Evolutionary conservation across 2,113 vertebrate species (phyloP).

Genomic region (Labeo catla): DNA sequence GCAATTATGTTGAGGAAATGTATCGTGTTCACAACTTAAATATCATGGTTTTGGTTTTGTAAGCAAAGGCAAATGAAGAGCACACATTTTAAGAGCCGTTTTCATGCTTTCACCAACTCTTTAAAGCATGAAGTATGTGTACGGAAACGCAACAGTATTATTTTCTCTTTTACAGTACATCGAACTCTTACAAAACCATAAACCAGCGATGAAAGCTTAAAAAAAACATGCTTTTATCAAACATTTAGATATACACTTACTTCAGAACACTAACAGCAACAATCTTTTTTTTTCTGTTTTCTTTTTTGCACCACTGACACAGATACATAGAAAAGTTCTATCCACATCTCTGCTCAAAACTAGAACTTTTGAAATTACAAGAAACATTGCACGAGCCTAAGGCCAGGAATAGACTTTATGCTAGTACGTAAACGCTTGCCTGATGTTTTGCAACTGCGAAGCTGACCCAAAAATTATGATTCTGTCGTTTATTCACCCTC

Average conservation of each 20-base stretch:
- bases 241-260: slow-evolving; percentile 84
- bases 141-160: slow-evolving; percentile 60
- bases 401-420: slow-evolving; percentile 57
- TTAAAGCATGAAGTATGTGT: slow-evolving; percentile 70
- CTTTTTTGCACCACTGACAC: slow-evolving; percentile 83
- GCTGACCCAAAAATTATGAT: not conserved
- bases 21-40: slow-evolving; percentile 57
- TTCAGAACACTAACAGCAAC: slow-evolving; percentile 84
- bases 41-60: slow-evolving; percentile 60
- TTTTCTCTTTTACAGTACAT: slow-evolving; percentile 66
- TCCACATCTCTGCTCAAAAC: slow-evolving; percentile 87
- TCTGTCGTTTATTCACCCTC: not conserved
- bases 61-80: slow-evolving; percentile 65
- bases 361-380: slow-evolving; percentile 87
- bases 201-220: slow-evolving; percentile 67
- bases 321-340: slow-evolving; percentile 89
- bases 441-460: not conserved
- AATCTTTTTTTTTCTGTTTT: slow-evolving; percentile 70
- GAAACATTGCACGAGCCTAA: slow-evolving; percentile 89
- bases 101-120: slow-evolving; percentile 74
- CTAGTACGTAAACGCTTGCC: not conserved
- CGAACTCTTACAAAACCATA: slow-evolving; percentile 68
- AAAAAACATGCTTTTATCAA: slow-evolving; percentile 88
- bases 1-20: slow-evolving; percentile 64
- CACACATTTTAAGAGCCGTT: slow-evolving; percentile 63